phyloP scores from a whole-genome alignment of 2,113 vertebrate species.

The Lasiurus cinereus region DNA sequence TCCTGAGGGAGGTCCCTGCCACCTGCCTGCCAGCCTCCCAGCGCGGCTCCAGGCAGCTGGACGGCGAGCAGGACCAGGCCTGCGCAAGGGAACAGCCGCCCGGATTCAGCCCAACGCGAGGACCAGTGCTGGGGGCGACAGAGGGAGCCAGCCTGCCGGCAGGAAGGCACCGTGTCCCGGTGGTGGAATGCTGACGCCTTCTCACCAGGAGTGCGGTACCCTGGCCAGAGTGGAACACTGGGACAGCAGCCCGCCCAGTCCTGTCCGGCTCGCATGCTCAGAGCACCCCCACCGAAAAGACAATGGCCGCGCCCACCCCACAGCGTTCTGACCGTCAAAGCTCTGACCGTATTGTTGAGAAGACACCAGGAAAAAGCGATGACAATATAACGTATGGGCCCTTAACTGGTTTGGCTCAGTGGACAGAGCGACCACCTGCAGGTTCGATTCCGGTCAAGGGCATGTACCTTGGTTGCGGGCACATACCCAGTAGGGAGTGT shows the following conservation, averaged over 20 bases:
- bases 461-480: no score
- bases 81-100: background rate
- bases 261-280: background rate
- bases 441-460: no score
- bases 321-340: background rate
- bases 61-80: rapidly evolving
- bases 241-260: background rate
- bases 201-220: background rate
- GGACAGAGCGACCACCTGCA: no score
- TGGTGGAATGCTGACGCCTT: background rate
- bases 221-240: rapidly evolving
- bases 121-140: rapidly evolving
- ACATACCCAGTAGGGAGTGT: no score
- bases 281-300: background rate
- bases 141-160: rapidly evolving
- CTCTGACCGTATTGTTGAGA: background rate
- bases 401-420: no score
- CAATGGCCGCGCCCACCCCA: rapidly evolving
- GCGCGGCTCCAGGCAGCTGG: rapidly evolving
- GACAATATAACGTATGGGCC: rapidly evolving
- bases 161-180: background rate
- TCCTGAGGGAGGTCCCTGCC: background rate
- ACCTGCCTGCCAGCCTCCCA: background rate
- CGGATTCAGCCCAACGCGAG: background rate
- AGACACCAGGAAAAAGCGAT: no score